A percentile compares a stretch with the other conserved stretches of the same genome.
phyloP scores from a whole-genome alignment of 1,140 invertebrate species.

The Cyphomyrmex costatus region DNA sequence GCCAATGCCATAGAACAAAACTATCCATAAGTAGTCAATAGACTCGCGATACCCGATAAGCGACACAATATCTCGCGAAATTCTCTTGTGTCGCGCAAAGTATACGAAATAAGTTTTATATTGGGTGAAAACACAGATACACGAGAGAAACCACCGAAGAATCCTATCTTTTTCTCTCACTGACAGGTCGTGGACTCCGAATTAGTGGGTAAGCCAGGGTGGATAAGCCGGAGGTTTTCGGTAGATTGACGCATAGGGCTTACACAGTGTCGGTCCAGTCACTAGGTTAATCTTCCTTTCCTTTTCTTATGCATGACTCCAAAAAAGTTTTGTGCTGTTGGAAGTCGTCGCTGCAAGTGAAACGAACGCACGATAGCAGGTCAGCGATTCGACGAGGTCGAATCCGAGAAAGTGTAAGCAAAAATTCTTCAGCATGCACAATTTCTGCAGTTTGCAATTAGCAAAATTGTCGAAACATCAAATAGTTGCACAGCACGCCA shows the following conservation, averaged over 20 bases:
- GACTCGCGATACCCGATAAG: conserved; percentile 36
- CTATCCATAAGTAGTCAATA: not conserved
- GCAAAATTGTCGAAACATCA: conserved; percentile 7
- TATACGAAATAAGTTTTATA: not conserved
- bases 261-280: conserved; percentile 60
- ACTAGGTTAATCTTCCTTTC: conserved; percentile 63
- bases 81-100: conserved; percentile 17
- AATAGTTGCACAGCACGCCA: not conserved
- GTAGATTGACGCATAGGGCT: conserved; percentile 54
- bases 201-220: conserved; percentile 44
- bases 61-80: conserved; percentile 19
- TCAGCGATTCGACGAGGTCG: conserved; percentile 50
- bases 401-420: conserved; percentile 20
- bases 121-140: conserved; percentile 22
- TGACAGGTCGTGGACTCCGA: conserved; percentile 40
- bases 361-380: conserved; percentile 61
- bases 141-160: conserved; percentile 51
- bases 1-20: conserved; percentile 7
- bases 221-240: conserved; percentile 51
- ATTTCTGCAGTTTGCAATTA: conserved; percentile 19
- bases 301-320: conserved; percentile 50
- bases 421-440: conserved; percentile 39
- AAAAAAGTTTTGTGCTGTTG: conserved; percentile 58
- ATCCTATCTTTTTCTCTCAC: conserved; percentile 33
- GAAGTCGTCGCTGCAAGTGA: conserved; percentile 59